Base-by-base conservation (phyloP, 1,140 invertebrate species). In the Cydia splendana region DNA sequence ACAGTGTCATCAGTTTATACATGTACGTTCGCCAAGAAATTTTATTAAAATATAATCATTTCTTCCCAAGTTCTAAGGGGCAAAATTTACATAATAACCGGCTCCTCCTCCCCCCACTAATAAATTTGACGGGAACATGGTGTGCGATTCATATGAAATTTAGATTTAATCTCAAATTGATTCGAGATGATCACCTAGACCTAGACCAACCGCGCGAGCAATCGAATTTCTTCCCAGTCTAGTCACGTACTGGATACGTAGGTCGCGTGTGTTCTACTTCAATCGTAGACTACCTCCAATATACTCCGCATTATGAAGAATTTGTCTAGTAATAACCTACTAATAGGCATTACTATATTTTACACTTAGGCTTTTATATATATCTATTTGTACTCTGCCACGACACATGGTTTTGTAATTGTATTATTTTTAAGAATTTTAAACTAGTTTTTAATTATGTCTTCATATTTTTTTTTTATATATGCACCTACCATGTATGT, bases 141-240 rank as follows among this genome's bases (percentile, higher is more conserved):
- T 13, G 74, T 57, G 10, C 13, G 75, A 62, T 77, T 79, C 77
- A 83, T 83, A 79, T 83, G 75, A 82, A 82, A 84, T 82, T 80
- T 81, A 85, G 80, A 84, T 84, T 78, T 84, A 84, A 88, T 84
- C 81, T 84, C 48, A 82, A 84, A 87, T 88, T 82, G 85, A 84
- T 86, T 86, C 80, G 76, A 79, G 82, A 81, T 82, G 84, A 84
- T 85, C 81, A 81, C 73, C 57, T 69, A 65, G 81, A 81, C 73
- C 57, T 69, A 65, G 81, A 65, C 77, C 78, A 82, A 79, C 77
- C 80, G 78, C 80, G 81, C 77, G 74, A 74, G 82, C 81, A 81
- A 87, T 84, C 84, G 81, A 82, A 81, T 85, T 81, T 80, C 75
- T 83, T 82, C 74, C 15, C 18, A 88, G 75, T 82, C 84, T 75